Evolutionary conservation across 1,140 invertebrate genomes (phyloP).

Genomic region (Agrypnia vestita): DNA sequence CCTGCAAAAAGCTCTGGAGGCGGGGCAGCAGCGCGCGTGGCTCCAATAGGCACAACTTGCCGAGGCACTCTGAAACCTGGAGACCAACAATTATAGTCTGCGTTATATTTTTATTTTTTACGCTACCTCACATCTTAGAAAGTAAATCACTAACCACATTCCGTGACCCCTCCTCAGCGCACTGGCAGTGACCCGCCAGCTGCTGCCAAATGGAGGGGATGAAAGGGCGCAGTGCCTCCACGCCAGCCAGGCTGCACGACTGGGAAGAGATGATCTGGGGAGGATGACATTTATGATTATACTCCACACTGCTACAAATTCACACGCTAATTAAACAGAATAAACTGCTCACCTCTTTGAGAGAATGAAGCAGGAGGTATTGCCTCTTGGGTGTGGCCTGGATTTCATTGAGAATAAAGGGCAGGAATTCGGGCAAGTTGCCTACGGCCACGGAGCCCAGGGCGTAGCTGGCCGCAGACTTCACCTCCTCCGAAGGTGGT

Average conservation of each 20-base stretch:
- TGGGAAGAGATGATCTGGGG: constrained; percentile 91
- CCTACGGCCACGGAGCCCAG: constrained; percentile 96
- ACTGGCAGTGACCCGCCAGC: constrained; percentile 95
- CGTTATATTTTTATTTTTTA: background rate
- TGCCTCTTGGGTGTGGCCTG: constrained; percentile 94
- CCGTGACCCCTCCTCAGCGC: constrained; percentile 95
- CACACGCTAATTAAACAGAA: background rate
- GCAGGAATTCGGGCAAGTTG: constrained; percentile 94
- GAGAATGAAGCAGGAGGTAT: constrained; percentile 95
- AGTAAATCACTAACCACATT: constrained; percentile 83
- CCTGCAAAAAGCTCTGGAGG: constrained; percentile 84
- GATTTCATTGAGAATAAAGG: constrained; percentile 95
- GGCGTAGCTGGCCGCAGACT: constrained; percentile 97
- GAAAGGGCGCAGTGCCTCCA: constrained; percentile 87
- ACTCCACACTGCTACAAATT: background rate
- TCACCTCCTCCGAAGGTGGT: constrained; percentile 88
- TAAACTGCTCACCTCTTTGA: constrained; percentile 90
- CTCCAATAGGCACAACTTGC: constrained; percentile 97
- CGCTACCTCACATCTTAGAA: background rate
- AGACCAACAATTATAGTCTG: constrained; percentile 25
- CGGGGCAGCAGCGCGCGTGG: constrained; percentile 86
- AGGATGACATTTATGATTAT: background rate
- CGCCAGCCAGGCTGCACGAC: constrained; percentile 83
- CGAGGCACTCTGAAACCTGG: constrained; percentile 94
- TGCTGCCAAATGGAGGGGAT: constrained; percentile 92